These are phyloP conservation scores for Drosophila lacertosa DNA, from an alignment of 1,140 invertebrate genomes.

Conservation along the genomic window DNA sequence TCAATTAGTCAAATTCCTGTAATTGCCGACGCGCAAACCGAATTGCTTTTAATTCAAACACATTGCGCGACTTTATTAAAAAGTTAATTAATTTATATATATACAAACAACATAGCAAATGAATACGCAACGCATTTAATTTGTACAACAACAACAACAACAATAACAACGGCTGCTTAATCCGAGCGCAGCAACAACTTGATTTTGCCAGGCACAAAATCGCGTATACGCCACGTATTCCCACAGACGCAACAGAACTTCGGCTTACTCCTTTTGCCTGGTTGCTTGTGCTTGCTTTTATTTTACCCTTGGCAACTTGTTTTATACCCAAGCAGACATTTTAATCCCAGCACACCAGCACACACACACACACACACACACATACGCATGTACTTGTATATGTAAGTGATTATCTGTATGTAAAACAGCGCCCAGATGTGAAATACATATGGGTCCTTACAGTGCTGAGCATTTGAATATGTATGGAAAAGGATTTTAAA, in stretches of 20 bases:
- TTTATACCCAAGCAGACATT: conserved; percentile 66
- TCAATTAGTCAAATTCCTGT: conserved; percentile 68
- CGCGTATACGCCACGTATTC: conserved; percentile 75
- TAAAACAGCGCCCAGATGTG: conserved; percentile 42
- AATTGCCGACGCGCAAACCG: conserved; percentile 48
- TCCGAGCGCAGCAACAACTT: too few relatives aligned
- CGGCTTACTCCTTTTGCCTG: conserved; percentile 53
- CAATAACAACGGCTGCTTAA: not conserved
- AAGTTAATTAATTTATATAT: conserved; percentile 8
- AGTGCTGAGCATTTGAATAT: conserved; percentile 30
- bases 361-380: conserved; percentile 6
- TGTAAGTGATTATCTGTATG: conserved; percentile 69
- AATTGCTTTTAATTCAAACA: not conserved
- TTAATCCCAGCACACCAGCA: conserved; percentile 67
- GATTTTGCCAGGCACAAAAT: conserved; percentile 41
- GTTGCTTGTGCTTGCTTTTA: conserved; percentile 69
- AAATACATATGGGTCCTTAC: conserved; percentile 20
- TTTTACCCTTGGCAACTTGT: conserved; percentile 77
- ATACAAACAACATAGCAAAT: not conserved
- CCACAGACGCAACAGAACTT: conserved; percentile 66
- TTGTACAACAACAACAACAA: too few relatives aligned
- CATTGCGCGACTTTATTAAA: conserved; percentile 22
- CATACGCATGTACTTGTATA: not conserved
- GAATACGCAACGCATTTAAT: not conserved
- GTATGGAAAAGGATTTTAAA: too few relatives aligned